Evolutionary conservation across 1,140 invertebrate genomes (phyloP), one percentile per base, ranked within the genome.

Genomic region (Leptoteleia sp.): DNA sequence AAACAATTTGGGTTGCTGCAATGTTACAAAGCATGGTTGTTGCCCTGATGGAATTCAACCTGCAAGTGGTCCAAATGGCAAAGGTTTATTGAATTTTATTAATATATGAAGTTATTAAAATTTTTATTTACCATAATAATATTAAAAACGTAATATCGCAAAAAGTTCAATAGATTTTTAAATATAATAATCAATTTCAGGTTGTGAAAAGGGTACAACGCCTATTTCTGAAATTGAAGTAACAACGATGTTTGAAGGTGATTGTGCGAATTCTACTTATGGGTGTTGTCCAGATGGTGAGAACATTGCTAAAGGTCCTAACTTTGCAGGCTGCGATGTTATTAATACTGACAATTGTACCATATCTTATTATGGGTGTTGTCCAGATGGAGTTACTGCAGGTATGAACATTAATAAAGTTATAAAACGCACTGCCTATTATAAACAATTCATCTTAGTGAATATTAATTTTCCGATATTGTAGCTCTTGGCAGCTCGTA

Each of bases 11-110:
- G 93, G 92, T 9, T 94, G 94, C 81, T 91, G 91, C 37, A 88
- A 85, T 83, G 90, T 89, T 29, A 92, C 92, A 1, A 86, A 91
- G 77, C 94, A 91, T 86, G 95, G 95, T 19, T 97, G 96, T 84
- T 97, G 96, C 85, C 90, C 91, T 29, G 95, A 97, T 89, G 91
- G 92, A 11, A 88, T 93, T 25, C 94, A 93, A 29, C 86, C 91
- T 82, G 95, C 95, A 25, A 88, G 89, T 59, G 95, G 95, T 52
- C 90, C 92, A 0, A 87, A 93, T 45, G 88, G 90, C 25, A 85
- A 92, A 88, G 95, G 94, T 72, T 70, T 15, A 6, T 37, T 13
- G 1, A 35, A 35, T 11, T 8, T 29, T 7, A 29, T 29, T 29
- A 7, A 29, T 29, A 8, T 6, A 6, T 29, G 1, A 29, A 7